These are phyloP conservation scores for human (Homo sapiens) DNA, from an alignment of 2,113 vertebrate genomes.

Conservation along the genomic window GRCh38 chr2:212515501-212516000, in stretches of 20 bases:
- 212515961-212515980: background rate
- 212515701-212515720: background rate
- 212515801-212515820: background rate
- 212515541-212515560: background rate
- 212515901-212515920: background rate
- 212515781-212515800: background rate
- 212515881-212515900: background rate
- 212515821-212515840: background rate
- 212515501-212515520: background rate
- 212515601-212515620: background rate
- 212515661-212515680: background rate
- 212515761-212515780: background rate
- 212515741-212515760: background rate
- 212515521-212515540: background rate
- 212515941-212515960: background rate
- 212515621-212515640: background rate
- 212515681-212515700: background rate
- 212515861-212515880: background rate
- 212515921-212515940: background rate
- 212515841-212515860: background rate
- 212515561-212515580: background rate
- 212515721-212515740: background rate
- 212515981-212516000: background rate
- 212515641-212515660: background rate
- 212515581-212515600: background rate